Evolutionary conservation across 1,140 invertebrate species (phyloP).

Genomic region (Augochlora pura): DNA sequence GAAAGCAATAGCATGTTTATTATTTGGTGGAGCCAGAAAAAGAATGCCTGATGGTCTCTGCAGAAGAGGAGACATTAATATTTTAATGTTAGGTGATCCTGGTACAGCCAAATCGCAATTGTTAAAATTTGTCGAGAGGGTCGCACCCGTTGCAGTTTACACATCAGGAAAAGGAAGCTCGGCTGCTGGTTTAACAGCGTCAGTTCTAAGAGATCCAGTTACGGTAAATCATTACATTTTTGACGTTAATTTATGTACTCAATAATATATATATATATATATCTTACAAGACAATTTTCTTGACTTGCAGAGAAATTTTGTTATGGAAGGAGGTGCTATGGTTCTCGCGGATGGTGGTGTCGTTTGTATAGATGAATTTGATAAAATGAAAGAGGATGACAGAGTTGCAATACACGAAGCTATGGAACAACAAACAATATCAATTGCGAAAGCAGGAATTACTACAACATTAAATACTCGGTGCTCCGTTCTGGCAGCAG

Average conservation of each 20-base stretch:
- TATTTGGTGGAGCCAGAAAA: slow-evolving; percentile 96
- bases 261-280: not conserved
- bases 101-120: slow-evolving; percentile 99
- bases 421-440: slow-evolving; percentile 99
- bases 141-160: slow-evolving; percentile 97
- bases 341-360: slow-evolving; percentile 99
- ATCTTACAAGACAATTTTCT: not conserved
- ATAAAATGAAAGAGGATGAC: slow-evolving; percentile 99
- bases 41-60: slow-evolving; percentile 96
- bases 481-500: slow-evolving; percentile 98
- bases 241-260: not conserved
- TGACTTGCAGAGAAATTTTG: slow-evolving; percentile 92
- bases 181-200: slow-evolving; percentile 98
- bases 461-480: slow-evolving; percentile 99
- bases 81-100: slow-evolving; percentile 97
- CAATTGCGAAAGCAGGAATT: slow-evolving; percentile 99
- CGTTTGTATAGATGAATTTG: slow-evolving; percentile 99
- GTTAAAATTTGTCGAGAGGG: slow-evolving; percentile 98
- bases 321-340: slow-evolving; percentile 99
- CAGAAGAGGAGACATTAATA: slow-evolving; percentile 97
- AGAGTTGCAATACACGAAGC: slow-evolving; percentile 99
- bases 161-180: slow-evolving; percentile 99
- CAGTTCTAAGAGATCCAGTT: slow-evolving; percentile 95
- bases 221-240: slow-evolving; percentile 83
- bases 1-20: slow-evolving; percentile 96